Evolutionary conservation across 1,140 invertebrate species (phyloP).

Genomic region (Calephelis virginiensis): DNA sequence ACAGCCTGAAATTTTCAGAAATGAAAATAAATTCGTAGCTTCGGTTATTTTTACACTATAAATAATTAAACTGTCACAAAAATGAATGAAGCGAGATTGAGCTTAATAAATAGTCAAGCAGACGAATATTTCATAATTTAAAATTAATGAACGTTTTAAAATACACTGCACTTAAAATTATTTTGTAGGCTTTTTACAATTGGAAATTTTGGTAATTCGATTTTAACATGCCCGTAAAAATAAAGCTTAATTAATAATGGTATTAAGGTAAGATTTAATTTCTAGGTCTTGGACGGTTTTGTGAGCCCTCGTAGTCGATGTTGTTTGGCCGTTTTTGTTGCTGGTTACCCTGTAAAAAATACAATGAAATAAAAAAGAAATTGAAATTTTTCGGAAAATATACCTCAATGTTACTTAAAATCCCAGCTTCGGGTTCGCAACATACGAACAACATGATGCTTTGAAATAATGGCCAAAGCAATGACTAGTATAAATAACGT

Average conservation of each 20-base stretch:
- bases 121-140: background rate
- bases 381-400: no score
- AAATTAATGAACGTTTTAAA: background rate
- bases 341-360: slow-evolving; percentile 30
- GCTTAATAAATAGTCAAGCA: slow-evolving; percentile 3
- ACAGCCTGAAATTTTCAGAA: no score
- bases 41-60: no score
- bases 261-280: slow-evolving; percentile 22
- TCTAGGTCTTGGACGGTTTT: slow-evolving; percentile 39
- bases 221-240: slow-evolving; percentile 29
- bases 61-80: no score
- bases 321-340: slow-evolving; percentile 34
- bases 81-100: background rate
- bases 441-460: no score
- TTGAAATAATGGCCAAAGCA: no score
- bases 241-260: slow-evolving; percentile 17
- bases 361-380: background rate
- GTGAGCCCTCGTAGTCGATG: slow-evolving; percentile 42
- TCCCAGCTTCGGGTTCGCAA: no score
- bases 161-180: background rate
- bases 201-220: slow-evolving; percentile 28
- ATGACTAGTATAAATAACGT: no score
- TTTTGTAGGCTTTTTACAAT: slow-evolving; percentile 17
- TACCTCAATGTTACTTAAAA: no score
- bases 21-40: no score